Conservation (phyloP, 2,888 invertebrate species). For the Drosophila monieri region DNA sequence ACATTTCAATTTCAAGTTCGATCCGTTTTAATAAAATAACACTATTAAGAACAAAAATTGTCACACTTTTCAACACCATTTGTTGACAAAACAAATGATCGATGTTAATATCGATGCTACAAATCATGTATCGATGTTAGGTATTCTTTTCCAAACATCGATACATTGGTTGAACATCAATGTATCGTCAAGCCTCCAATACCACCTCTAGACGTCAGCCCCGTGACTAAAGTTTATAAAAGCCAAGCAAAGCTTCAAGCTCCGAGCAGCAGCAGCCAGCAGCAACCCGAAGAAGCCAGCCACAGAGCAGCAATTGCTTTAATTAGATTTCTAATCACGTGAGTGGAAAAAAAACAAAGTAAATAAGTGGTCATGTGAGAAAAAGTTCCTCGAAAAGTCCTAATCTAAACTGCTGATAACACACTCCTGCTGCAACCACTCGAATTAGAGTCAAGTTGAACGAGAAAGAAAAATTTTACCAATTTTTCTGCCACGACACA, state of each 20-base stretch:
- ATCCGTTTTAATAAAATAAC: no score
- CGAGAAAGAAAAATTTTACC: conserved; percentile 45
- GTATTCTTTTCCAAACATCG: no score
- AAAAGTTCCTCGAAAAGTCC: conserved; percentile 55
- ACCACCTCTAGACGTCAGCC: conserved; percentile 15
- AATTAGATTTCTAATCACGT: conserved; percentile 91
- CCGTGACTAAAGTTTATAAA: conserved; percentile 78
- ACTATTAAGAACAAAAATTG: no score
- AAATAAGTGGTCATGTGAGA: conserved; percentile 58
- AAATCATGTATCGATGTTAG: no score
- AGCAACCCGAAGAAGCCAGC: conserved; percentile 74
- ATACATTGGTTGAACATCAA: no score
- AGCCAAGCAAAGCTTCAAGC: conserved; percentile 62
- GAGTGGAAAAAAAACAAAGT: conserved; percentile 85
- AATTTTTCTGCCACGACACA: conserved; percentile 53
- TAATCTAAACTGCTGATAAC: conserved; percentile 18
- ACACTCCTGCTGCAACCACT: conserved; percentile 65
- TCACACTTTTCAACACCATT: no score
- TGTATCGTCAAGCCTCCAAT: no score
- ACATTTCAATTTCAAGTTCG: no score
- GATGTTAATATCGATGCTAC: no score
- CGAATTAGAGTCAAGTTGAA: conserved; percentile 17
- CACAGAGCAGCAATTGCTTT: conserved; percentile 87
- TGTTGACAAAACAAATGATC: no score
- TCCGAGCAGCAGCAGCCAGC: conserved; percentile 69